Evolutionary conservation across 2,888 invertebrate species (phyloP).

Genomic region (Halictus quadricinctus): DNA sequence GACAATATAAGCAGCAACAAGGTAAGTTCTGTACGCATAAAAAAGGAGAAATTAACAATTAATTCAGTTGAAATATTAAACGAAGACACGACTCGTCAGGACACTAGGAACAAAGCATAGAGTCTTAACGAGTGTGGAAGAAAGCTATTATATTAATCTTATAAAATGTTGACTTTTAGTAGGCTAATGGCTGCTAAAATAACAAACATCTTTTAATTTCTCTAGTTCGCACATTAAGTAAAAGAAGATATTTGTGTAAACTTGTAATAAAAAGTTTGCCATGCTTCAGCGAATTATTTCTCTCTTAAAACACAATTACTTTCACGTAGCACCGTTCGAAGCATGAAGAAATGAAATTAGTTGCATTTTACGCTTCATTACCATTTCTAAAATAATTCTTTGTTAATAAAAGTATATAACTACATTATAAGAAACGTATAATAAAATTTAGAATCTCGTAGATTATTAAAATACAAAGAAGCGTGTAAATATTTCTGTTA

Average conservation of each 20-base stretch:
- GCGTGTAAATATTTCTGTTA: not conserved
- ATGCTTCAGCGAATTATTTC: not conserved
- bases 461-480: not conserved
- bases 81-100: constrained; percentile 53
- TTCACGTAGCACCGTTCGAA: not conserved
- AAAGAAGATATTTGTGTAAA: not conserved
- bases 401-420: not conserved
- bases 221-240: not conserved
- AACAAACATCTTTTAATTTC: not conserved
- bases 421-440: not conserved
- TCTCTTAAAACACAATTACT: not conserved
- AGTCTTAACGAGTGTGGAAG: constrained; percentile 55
- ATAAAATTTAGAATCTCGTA: not conserved
- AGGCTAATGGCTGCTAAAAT: not conserved
- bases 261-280: not conserved
- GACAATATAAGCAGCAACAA: constrained; percentile 68
- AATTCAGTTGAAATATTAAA: constrained; percentile 3
- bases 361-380: not conserved
- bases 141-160: not conserved
- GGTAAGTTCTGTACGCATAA: not conserved
- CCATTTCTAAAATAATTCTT: not conserved
- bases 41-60: not conserved
- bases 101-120: constrained; percentile 60
- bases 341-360: not conserved
- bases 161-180: not conserved